phyloP scores from a whole-genome alignment of 2,888 invertebrate genomes.

The Dolichopus griseipennis region DNA sequence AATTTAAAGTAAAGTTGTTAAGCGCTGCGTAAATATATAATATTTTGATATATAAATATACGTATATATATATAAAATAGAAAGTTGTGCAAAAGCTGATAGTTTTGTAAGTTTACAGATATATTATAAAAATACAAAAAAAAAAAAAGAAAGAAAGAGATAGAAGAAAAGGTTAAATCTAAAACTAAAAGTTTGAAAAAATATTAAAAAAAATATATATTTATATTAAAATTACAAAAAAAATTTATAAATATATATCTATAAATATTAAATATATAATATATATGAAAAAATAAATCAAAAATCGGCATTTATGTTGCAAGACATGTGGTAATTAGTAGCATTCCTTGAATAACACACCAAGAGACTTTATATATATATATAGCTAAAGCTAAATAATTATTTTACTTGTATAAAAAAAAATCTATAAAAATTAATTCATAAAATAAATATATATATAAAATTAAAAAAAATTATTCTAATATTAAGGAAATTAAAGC shows the following conservation, averaged over 20 bases:
- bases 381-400: too few species aligned
- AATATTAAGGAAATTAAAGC: too few species aligned
- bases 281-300: neutral
- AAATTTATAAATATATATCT: neutral
- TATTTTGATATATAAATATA: neutral
- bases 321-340: neutral
- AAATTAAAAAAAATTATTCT: too few species aligned
- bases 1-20: neutral
- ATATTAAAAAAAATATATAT: too few species aligned
- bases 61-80: neutral
- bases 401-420: too few species aligned
- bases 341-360: neutral
- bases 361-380: neutral
- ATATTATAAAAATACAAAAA: too few species aligned
- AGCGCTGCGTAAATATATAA: neutral
- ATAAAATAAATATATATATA: too few species aligned
- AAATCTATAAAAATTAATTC: too few species aligned
- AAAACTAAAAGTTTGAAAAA: neutral
- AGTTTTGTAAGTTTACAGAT: neutral
- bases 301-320: neutral
- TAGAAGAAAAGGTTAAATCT: constrained; percentile 2
- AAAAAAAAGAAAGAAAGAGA: neutral
- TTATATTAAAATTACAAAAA: neutral
- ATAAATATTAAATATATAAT: neutral
- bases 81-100: neutral